These are phyloP conservation scores for Paratilapia polleni DNA, from an alignment of 2,113 vertebrate species.

Conservation along the genomic window DNA sequence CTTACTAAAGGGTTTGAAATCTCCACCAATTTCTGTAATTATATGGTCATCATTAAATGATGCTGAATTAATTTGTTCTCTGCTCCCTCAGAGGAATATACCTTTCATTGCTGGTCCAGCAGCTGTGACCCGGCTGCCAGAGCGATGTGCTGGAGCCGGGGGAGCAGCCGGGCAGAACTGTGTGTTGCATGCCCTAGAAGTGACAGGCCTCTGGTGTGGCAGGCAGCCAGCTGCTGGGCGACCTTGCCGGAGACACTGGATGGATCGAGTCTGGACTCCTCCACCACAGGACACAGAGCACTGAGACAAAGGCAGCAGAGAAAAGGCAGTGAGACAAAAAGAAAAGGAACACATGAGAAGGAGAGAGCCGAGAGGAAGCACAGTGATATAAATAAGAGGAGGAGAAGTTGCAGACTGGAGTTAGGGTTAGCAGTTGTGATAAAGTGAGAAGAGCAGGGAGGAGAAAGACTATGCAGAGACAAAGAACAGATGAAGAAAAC, in stretches of 20 bases:
- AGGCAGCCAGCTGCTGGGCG: constrained; percentile 84
- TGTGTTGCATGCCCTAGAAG: constrained; percentile 92
- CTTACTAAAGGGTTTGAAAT: neutral
- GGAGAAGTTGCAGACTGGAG: constrained; percentile 3
- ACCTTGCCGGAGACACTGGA: constrained; percentile 91
- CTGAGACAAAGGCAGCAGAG: constrained; percentile 70
- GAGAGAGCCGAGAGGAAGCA: neutral
- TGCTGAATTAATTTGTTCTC: neutral
- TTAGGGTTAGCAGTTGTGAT: constrained; percentile 10
- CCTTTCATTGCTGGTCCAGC: constrained; percentile 55
- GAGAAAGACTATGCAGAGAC: constrained; percentile 24
- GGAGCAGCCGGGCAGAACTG: constrained; percentile 88
- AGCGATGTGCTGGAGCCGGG: constrained; percentile 27
- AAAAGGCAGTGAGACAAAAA: neutral
- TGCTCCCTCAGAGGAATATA: constrained; percentile 17
- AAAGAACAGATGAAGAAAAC: constrained; percentile 63
- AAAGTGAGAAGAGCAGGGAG: constrained; percentile 23
- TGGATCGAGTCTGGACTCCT: constrained; percentile 89
- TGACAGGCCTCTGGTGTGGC: constrained; percentile 86
- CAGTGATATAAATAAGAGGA: constrained; percentile 24
- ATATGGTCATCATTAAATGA: neutral
- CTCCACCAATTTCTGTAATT: neutral
- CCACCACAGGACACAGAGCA: constrained; percentile 96
- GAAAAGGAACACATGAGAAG: constrained; percentile 10
- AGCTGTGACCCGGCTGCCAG: constrained; percentile 31